Base-by-base conservation (phyloP, 2,888 invertebrate species). In the Drosophila histrio region DNA sequence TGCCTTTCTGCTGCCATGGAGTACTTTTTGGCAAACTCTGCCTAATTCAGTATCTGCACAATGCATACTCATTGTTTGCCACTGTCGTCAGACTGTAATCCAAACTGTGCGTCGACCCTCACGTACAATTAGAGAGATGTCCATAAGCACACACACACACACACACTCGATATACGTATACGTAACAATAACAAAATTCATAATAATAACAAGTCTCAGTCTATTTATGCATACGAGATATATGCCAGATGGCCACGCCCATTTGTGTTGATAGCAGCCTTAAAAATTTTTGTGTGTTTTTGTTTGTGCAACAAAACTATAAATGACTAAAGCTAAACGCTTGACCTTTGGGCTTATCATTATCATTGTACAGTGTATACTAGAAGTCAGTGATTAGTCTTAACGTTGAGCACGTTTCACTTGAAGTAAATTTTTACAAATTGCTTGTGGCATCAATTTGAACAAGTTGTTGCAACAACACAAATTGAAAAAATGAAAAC, bases 91-190 rank as follows among this genome's bases (percentile, higher is more conserved):
- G n/a, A 24, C 57, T 57, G 41, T 63, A 68, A 71, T 76, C 65
- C 65, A 50, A 58, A 41, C 38, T 61, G 38, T 47, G 64, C 67
- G 71, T n/a, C 34, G 41, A 30, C 39, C 46, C 77, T 50, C 82
- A 76, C 77, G 77, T 76, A 64, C 79, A 79, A 72, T 79, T 76
- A 82, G 77, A n/a, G n/a, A n/a, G n/a, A 44, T 50, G 56, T 39
- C 39, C 47, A 61, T 53, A 34, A 24, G 13, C 24, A 22, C 17
- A n/a, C n/a, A n/a, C n/a, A n/a, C n/a, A n/a, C 32, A 38, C 32
- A 38, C 22, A 6, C 54, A 41, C 32, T 44, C 38, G 50, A 49
- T 32, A 41, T 53, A 26, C 53, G 11, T 15, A 50, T 53, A 26
- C 53, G 11, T 15, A 50, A 21, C 24, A 34, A 49, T 38, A 50